Evolutionary conservation across 2,888 invertebrate species (phyloP), one percentile per base, ranked within the genome.

Genomic region (Coenonympha glycerion): DNA sequence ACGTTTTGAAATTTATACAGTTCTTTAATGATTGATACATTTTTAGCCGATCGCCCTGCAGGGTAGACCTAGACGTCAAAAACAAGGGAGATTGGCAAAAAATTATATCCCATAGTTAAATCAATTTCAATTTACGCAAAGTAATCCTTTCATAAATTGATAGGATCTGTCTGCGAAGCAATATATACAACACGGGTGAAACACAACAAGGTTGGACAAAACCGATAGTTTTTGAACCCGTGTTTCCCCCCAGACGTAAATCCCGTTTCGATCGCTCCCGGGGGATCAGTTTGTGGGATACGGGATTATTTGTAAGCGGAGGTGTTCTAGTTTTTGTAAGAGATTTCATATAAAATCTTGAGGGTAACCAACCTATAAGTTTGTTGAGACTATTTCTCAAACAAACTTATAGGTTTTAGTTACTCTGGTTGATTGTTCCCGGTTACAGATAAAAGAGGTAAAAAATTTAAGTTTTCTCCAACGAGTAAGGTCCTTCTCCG

Each of bases 241-340:
- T 31, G 30, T 47, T 34, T 16, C 15, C 24, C 22, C 49, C 13
- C 30, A 24, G 46, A 45, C 1, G 34, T 30, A 52, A 48, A 47
- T 52, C 47, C 26, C 33, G 6, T 44, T 19, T 16, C 45, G 49
- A 49, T 52, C 52, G 51, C 42, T 39, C 39, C 44, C 26, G 6
- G 56, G 56, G 58, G 59, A 58, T 58, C 53, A 41, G 36, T 45
- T 34, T 39, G 47, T 46, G 49, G 52, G 49, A 49, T 52, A 41
- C 44, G 45, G 52, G 47, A 52, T 59, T 55, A 16, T 15, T 15
- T 11, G n/a, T 34, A 33, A 45, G 24, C 33, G 8, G 15, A 18
- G 11, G 26, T 34, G 45, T 45, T 34, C 9, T 22, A 30, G 15
- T 44, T 44, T 44, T 44, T 30, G 24, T 39, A 39, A 22, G 15